Percentiles rank a stretch among this genome's conserved stretches.
Evolutionary conservation across 2,888 invertebrate species (phyloP).

Genomic region (Chaetogeoica ovagalla): DNA sequence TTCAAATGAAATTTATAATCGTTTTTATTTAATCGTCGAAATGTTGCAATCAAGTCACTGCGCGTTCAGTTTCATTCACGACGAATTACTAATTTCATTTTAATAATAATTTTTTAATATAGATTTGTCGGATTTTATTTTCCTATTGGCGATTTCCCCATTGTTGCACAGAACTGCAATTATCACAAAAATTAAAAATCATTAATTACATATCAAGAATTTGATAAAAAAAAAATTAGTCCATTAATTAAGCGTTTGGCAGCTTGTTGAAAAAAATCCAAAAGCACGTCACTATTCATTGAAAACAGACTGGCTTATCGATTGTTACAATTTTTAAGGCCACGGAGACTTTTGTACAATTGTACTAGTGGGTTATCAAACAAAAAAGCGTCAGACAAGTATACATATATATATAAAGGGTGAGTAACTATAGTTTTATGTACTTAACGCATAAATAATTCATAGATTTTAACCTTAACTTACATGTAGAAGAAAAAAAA

Average conservation of each 20-base stretch:
- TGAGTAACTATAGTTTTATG: background rate
- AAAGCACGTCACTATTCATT: background rate
- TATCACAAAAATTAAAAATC: slow-evolving; percentile 10
- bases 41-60: too few species aligned
- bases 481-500: too few species aligned
- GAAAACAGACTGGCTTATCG: slow-evolving; percentile 16
- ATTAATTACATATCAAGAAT: slow-evolving; percentile 20
- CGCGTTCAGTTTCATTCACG: too few species aligned
- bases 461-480: background rate
- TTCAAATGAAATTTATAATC: too few species aligned
- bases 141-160: background rate
- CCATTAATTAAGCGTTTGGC: slow-evolving; percentile 26
- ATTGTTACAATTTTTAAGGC: slow-evolving; percentile 26
- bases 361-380: slow-evolving; percentile 11
- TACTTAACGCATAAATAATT: slow-evolving; percentile 14
- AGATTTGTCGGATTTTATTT: background rate
- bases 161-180: background rate
- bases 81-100: too few species aligned
- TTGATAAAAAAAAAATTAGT: background rate
- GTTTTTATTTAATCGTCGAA: too few species aligned
- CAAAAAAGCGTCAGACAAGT: slow-evolving; percentile 31
- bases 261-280: slow-evolving; percentile 7
- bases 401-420: background rate
- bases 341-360: background rate
- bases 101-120: background rate